Conservation (phyloP, 53 echinoderm and acorn worm genomes). For the Arbacia lixula region DNA sequence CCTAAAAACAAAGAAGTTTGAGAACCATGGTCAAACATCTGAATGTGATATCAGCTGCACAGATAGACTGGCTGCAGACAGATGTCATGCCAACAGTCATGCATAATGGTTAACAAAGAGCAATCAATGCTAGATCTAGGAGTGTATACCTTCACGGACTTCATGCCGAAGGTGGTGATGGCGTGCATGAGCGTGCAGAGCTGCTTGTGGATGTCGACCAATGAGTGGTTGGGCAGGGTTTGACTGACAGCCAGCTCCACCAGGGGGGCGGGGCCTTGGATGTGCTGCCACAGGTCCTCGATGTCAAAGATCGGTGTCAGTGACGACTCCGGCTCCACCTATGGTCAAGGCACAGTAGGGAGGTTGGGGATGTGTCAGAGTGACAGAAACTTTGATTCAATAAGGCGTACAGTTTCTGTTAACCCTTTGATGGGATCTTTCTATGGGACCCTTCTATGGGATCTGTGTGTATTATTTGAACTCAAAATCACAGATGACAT, state of each 20-base stretch:
- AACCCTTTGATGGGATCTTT: not conserved
- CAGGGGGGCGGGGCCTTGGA: slow-evolving; percentile 91
- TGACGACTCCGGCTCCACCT: slow-evolving; percentile 87
- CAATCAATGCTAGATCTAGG: too few species aligned
- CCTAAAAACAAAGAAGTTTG: slow-evolving; percentile 14
- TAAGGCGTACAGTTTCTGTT: not conserved
- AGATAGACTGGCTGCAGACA: too few species aligned
- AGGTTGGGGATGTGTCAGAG: not conserved
- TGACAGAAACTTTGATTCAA: not conserved
- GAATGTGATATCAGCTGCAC: too few species aligned
- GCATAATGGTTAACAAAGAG: too few species aligned
- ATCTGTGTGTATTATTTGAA: too few species aligned
- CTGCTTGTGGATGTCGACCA: slow-evolving; percentile 96
- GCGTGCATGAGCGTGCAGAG: slow-evolving; percentile 91
- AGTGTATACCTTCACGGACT: slow-evolving; percentile 85
- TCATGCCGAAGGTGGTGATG: slow-evolving; percentile 83
- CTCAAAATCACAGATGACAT: too few species aligned
- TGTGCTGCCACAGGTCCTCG: slow-evolving; percentile 92
- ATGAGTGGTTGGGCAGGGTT: slow-evolving; percentile 78
- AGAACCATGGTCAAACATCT: too few species aligned
- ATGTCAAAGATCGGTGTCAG: slow-evolving; percentile 82
- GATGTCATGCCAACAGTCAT: too few species aligned
- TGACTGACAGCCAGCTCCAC: slow-evolving; percentile 88
- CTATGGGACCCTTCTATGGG: too few species aligned
- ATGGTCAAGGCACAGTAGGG: not conserved